Conservation (phyloP, 2,113 vertebrate genomes). For the Tragelaphus strepsiceros region DNA sequence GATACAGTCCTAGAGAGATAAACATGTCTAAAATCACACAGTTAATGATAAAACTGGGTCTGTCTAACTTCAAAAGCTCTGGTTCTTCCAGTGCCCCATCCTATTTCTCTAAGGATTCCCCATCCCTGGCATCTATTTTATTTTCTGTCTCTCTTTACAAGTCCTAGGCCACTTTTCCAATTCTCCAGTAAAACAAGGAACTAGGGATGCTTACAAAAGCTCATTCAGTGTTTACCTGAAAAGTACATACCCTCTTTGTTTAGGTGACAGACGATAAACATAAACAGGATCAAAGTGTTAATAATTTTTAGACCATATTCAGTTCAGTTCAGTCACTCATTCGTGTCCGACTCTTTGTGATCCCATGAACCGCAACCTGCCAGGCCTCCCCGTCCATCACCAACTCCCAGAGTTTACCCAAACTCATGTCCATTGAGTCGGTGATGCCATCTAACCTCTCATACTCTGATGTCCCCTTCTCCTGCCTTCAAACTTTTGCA, state of each 20-base stretch:
- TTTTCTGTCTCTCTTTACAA: slow-evolving; percentile 6
- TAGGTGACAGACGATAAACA: not conserved
- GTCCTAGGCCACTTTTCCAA: not conserved
- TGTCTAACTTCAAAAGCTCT: not conserved
- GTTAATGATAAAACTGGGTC: not conserved
- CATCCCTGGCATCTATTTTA: not conserved
- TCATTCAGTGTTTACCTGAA: not conserved
- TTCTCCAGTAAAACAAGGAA: not conserved
- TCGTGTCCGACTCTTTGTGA: rapidly evolving
- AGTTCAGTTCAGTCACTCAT: not conserved
- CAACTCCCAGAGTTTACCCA: rapidly evolving
- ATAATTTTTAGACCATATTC: not conserved
- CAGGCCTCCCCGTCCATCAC: not conserved
- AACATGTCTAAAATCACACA: not conserved
- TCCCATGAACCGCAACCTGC: not conserved
- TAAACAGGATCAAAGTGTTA: not conserved
- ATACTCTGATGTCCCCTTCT: not conserved
- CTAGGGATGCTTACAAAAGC: not conserved
- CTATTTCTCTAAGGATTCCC: not conserved
- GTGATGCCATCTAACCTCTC: not conserved
- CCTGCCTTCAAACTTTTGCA: too few species aligned
- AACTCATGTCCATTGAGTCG: rapidly evolving
- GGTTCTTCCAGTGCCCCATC: not conserved
- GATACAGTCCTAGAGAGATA: not conserved
- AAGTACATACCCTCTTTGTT: not conserved